Base-by-base conservation (phyloP, 2,888 invertebrate genomes). In the Fabriciana adippe region DNA sequence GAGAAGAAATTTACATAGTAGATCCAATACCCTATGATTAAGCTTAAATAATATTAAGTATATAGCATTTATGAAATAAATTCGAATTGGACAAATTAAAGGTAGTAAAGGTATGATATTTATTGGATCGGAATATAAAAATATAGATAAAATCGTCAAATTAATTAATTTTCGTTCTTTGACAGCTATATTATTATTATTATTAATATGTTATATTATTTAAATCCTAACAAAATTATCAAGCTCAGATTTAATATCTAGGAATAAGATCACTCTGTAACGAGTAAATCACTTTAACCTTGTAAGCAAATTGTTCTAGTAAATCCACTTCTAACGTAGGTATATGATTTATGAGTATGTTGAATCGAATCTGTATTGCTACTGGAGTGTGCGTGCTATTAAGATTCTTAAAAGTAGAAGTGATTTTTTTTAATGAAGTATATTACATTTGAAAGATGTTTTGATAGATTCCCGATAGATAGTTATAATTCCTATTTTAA, bases 231-330 rank as follows among this genome's bases (percentile, higher is more conserved):
- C 64, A 63, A 69, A 69, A 59, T n/a, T 21, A 4, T 50, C n/a
- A 1, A 45, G 18, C 18, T n/a, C 15, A 48, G 60, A 61, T 55
- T 55, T 67, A 72, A 68, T 71, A 72, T 75, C 75, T 80, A 77
- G 74, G 75, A 85, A 82, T 83, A 81, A 81, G 81, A 86, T 82
- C 84, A 85, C 77, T 75, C 64, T 78, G 81, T 76, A 79, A 79
- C 79, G 76, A 81, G 79, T 80, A 83, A 86, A 87, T 84, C 76
- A 80, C 74, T 83, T 79, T 76, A 85, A 81, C 87, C 88, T 87
- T 87, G 87, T 75, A 78, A 75, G 78, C 78, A 81, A 81, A 85
- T 83, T 80, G 81, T 83, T 84, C 82, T 79, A 83, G 81, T 82
- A 81, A 79, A 80, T 82, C 79, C 75, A 79, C 77, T 80, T 56